These are phyloP conservation scores for Amblyopsis hoosieri DNA, from an alignment of 2,797 vertebrate genomes.

Conservation along the genomic window DNA sequence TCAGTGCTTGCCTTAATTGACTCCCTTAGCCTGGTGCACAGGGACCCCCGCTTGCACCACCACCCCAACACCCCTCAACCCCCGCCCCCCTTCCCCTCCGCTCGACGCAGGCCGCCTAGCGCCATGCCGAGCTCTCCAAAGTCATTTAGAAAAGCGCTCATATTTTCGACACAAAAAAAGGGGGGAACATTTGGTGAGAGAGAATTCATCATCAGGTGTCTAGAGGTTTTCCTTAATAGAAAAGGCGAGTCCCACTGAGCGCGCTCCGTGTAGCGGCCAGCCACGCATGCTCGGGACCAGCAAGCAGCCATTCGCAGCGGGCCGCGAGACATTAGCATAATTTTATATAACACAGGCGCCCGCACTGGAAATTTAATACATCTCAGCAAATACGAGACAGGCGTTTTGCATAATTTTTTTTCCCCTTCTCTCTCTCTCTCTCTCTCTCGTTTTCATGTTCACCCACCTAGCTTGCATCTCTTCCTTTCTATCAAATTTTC, in stretches of 20 bases:
- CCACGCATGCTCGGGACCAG: conserved; percentile 97
- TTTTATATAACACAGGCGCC: conserved; percentile 99
- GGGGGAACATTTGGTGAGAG: conserved; percentile 99
- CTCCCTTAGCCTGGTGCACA: conserved; percentile 89
- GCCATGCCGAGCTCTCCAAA: conserved; percentile 94
- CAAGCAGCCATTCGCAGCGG: conserved; percentile 97
- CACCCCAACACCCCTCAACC: conserved; percentile 63
- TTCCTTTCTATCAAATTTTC: neutral
- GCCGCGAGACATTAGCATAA: conserved; percentile 98
- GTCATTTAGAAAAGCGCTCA: conserved; percentile 98
- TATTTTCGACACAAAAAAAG: conserved; percentile 89
- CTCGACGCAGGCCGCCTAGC: conserved; percentile 88
- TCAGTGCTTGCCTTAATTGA: conserved; percentile 88
- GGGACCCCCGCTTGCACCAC: conserved; percentile 82
- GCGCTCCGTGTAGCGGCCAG: conserved; percentile 94
- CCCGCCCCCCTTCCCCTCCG: conserved; percentile 70
- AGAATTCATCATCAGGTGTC: conserved; percentile 99
- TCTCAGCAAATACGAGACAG: conserved; percentile 97
- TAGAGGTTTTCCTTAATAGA: conserved; percentile 99
- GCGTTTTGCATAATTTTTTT: conserved; percentile 92
- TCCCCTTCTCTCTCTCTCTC: conserved; percentile 61
- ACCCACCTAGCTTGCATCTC: conserved; percentile 20
- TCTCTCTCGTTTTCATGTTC: conserved; percentile 50
- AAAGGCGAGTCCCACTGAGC: conserved; percentile 99
- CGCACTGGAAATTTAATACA: conserved; percentile 98